These are phyloP conservation scores for Acanthis flammea DNA, from an alignment of 2,797 vertebrate genomes.

Conservation along the genomic window DNA sequence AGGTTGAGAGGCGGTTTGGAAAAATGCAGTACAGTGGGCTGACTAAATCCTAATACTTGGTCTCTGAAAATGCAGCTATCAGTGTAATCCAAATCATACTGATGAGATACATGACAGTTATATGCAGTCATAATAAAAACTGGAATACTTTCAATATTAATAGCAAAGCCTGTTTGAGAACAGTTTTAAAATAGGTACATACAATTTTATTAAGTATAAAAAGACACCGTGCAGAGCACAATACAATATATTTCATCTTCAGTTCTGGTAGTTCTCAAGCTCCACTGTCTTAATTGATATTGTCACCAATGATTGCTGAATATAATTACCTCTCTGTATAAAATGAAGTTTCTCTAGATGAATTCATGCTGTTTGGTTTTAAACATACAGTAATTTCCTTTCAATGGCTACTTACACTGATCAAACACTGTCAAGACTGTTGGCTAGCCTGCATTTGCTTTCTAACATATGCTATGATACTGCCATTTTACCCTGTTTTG, in stretches of 20 bases:
- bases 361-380: slow-evolving; percentile 20
- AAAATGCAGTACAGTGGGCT: slow-evolving; percentile 27
- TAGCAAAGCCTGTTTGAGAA: slow-evolving; percentile 15
- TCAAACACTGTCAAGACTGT: slow-evolving; percentile 12
- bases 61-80: slow-evolving; percentile 6
- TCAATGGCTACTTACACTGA: slow-evolving; percentile 25
- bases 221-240: slow-evolving; percentile 52
- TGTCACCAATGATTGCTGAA: neutral
- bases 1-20: neutral
- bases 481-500: neutral
- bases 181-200: slow-evolving; percentile 39
- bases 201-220: slow-evolving; percentile 60
- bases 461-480: neutral
- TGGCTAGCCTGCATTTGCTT: slow-evolving; percentile 1
- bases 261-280: slow-evolving; percentile 22
- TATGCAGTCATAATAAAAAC: slow-evolving; percentile 8
- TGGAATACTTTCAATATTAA: slow-evolving; percentile 2
- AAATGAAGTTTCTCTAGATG: slow-evolving; percentile 9
- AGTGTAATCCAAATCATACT: neutral
- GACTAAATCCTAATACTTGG: neutral
- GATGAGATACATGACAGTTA: slow-evolving; percentile 14
- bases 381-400: slow-evolving; percentile 44
- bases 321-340: slow-evolving; percentile 31
- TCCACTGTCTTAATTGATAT: neutral
- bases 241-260: slow-evolving; percentile 34